phyloP scores from a whole-genome alignment of 2,113 vertebrate genomes.

The Callithrix jacchus region DNA sequence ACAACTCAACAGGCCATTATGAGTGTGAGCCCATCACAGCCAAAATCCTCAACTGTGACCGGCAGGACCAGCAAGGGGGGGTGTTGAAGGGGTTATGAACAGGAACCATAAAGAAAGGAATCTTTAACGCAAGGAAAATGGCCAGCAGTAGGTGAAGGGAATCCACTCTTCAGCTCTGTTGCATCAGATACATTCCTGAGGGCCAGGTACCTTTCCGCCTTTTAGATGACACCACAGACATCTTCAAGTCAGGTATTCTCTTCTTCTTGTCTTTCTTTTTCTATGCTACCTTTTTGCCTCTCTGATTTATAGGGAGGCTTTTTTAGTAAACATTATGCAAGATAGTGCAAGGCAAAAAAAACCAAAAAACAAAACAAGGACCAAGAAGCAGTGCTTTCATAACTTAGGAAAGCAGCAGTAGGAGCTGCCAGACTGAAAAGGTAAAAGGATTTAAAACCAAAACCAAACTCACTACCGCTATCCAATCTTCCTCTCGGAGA shows the following conservation, averaged over 20 bases:
- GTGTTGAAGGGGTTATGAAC: not conserved
- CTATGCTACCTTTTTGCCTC: not conserved
- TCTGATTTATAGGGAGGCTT: not conserved
- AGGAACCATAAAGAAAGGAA: not conserved
- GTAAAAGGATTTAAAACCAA: conserved; percentile 35
- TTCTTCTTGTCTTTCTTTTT: conserved; percentile 36
- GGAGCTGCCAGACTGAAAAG: conserved; percentile 19
- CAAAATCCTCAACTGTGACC: conserved; percentile 70
- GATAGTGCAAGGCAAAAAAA: not conserved
- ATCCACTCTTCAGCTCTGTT: not conserved
- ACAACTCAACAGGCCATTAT: conserved; percentile 66
- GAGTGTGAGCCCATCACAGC: conserved; percentile 53
- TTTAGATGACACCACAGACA: not conserved
- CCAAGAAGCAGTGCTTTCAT: conserved; percentile 7
- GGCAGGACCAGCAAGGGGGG: not conserved
- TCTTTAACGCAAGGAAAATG: not conserved
- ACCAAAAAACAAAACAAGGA: not conserved
- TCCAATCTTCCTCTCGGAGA: not conserved
- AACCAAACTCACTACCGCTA: not conserved
- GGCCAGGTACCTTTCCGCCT: not conserved
- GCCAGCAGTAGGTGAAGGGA: not conserved
- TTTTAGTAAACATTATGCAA: conserved; percentile 35
- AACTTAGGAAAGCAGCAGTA: not conserved
- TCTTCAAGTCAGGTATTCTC: not conserved
- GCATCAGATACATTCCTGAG: not conserved